phyloP scores from a whole-genome alignment of 2,888 invertebrate species.

The Azorinus chamasolen region DNA sequence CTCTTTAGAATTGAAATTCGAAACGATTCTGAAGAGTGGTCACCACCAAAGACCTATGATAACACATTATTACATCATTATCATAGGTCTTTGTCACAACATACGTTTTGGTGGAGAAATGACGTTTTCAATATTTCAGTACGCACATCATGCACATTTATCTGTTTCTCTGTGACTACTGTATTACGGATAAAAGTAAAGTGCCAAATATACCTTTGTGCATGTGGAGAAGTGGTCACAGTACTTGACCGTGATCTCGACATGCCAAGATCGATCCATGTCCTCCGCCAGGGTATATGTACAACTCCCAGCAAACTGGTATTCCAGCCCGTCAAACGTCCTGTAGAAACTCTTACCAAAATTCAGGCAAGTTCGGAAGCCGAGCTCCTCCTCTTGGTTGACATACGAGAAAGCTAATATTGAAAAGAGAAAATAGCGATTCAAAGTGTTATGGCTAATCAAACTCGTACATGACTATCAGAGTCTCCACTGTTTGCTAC shows the following conservation, averaged over 20 bases:
- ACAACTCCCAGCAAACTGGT: constrained; percentile 91
- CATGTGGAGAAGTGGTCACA: constrained; percentile 56
- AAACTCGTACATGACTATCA: neutral
- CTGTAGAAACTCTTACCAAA: constrained; percentile 88
- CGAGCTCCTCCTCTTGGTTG: constrained; percentile 39
- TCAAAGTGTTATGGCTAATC: neutral
- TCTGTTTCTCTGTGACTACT: too few relatives aligned
- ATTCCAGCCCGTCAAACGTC: constrained; percentile 93
- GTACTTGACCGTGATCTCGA: constrained; percentile 49
- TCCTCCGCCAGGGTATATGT: constrained; percentile 87
- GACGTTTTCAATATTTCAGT: too few relatives aligned
- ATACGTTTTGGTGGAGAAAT: too few relatives aligned
- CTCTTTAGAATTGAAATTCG: too few relatives aligned
- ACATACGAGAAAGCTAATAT: constrained; percentile 48
- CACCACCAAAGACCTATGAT: too few relatives aligned
- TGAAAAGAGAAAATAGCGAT: constrained; percentile 11
- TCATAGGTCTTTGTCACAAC: too few relatives aligned
- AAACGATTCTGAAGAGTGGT: too few relatives aligned
- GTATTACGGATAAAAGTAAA: too few relatives aligned
- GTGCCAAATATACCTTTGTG: constrained; percentile 60
- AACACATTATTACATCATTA: too few relatives aligned
- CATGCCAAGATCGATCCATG: constrained; percentile 45
- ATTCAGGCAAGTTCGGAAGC: constrained; percentile 70
- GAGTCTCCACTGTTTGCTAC: neutral
- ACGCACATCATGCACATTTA: too few relatives aligned